Conservation (phyloP, 1,140 invertebrate species). For the Drosophila simulans region DNA sequence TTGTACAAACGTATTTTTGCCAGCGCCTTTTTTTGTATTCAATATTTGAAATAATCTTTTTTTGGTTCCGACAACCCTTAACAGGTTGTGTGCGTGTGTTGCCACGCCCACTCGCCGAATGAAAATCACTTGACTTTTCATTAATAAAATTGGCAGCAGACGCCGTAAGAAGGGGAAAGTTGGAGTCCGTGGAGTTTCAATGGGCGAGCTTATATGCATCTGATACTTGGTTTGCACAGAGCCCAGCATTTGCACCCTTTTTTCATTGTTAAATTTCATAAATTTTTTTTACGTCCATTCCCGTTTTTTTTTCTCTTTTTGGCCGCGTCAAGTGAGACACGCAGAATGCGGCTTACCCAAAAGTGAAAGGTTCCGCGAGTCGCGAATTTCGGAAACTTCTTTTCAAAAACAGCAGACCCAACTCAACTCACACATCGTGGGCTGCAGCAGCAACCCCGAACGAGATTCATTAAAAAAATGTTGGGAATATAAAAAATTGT, state of each 20-base stretch:
- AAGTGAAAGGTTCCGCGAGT: slow-evolving; percentile 63
- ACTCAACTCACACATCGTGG: slow-evolving; percentile 10
- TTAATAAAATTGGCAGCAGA: slow-evolving; percentile 79
- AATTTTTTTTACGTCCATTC: slow-evolving; percentile 23
- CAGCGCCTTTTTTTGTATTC: slow-evolving; percentile 4
- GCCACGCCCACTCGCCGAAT: slow-evolving; percentile 64
- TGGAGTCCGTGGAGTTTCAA: slow-evolving; percentile 44
- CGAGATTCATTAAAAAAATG: slow-evolving; percentile 47
- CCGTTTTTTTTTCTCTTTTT: slow-evolving; percentile 3
- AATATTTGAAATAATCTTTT: slow-evolving; percentile 36
- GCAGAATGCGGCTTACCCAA: slow-evolving; percentile 73
- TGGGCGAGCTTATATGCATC: slow-evolving; percentile 35
- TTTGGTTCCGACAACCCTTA: slow-evolving; percentile 53
- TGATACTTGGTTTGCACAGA: slow-evolving; percentile 12
- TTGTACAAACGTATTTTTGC: background rate
- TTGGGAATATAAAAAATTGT: slow-evolving; percentile 52
- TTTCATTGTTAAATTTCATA: slow-evolving; percentile 63
- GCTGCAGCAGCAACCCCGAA: slow-evolving; percentile 54
- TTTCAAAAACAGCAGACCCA: slow-evolving; percentile 53
- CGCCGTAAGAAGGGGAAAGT: background rate
- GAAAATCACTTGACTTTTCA: slow-evolving; percentile 82
- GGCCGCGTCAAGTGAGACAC: slow-evolving; percentile 68
- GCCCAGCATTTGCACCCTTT: slow-evolving; percentile 19
- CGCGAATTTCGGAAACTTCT: slow-evolving; percentile 63
- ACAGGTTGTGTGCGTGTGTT: slow-evolving; percentile 53